Percentiles rank a stretch among this genome's conserved stretches.
Evolutionary conservation across 2,797 vertebrate genomes (phyloP).

Genomic region (Hydrolagus colliei): DNA sequence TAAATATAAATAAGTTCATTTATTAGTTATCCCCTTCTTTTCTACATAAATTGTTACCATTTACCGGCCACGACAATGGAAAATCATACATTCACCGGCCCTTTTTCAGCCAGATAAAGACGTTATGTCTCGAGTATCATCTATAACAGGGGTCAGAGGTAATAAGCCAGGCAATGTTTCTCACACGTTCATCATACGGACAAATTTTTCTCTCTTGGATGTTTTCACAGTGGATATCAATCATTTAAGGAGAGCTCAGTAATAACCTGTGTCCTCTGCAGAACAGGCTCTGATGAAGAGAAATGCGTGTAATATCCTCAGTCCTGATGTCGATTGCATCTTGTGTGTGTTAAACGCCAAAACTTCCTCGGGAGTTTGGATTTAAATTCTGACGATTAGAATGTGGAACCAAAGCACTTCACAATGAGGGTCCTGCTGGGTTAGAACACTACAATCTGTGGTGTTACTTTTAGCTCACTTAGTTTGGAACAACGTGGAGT

Average conservation of each 20-base stretch:
- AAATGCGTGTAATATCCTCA: not conserved
- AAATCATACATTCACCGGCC: too few relatives aligned
- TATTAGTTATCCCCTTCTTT: too few relatives aligned
- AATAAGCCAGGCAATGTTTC: too few relatives aligned
- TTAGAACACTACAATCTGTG: not conserved
- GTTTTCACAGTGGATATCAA: not conserved
- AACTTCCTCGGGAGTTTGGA: not conserved
- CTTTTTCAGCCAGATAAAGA: too few relatives aligned
- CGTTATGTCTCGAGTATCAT: too few relatives aligned
- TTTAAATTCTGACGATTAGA: slow-evolving; percentile 10
- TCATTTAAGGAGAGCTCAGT: not conserved
- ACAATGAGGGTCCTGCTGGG: not conserved
- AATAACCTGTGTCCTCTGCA: slow-evolving; percentile 23
- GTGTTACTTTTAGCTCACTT: too few relatives aligned
- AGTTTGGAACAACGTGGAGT: too few relatives aligned
- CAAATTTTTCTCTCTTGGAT: not conserved
- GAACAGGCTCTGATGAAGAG: not conserved
- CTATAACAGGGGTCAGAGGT: too few relatives aligned
- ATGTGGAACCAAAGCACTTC: slow-evolving; percentile 5
- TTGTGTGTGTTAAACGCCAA: not conserved
- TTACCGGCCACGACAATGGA: too few relatives aligned
- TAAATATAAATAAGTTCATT: too few relatives aligned
- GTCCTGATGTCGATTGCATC: not conserved
- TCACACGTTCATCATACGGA: too few relatives aligned
- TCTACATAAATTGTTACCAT: too few relatives aligned